phyloP scores from a whole-genome alignment of 2,113 vertebrate species.

The Nerophis lumbriciformis region DNA sequence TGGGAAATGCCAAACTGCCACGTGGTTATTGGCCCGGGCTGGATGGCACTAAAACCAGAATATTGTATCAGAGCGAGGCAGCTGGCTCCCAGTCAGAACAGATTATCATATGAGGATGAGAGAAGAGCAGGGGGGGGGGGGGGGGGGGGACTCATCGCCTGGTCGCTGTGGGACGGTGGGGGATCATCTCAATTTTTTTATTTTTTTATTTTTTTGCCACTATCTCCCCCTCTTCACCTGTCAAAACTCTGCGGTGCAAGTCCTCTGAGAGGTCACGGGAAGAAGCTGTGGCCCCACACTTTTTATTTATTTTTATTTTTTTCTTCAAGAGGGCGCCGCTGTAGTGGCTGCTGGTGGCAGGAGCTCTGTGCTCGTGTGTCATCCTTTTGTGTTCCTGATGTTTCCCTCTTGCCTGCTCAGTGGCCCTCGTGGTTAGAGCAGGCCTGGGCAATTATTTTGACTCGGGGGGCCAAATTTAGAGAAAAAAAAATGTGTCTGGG shows the following conservation, averaged over 20 bases:
- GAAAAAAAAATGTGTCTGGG: no score
- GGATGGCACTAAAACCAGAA: conserved; percentile 75
- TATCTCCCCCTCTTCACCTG: conserved; percentile 63
- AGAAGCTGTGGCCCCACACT: conserved; percentile 58
- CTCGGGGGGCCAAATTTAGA: no score
- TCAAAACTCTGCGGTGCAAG: conserved; percentile 35
- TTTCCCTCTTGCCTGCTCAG: no score
- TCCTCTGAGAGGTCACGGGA: conserved; percentile 61
- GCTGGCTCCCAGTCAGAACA: conserved; percentile 76
- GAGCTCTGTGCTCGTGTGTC: no score
- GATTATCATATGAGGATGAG: conserved; percentile 75
- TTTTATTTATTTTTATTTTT: neutral
- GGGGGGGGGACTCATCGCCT: conserved; percentile 45
- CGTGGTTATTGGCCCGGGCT: conserved; percentile 67
- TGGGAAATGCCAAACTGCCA: conserved; percentile 65
- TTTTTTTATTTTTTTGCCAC: conserved; percentile 36
- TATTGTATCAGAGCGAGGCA: conserved; percentile 76
- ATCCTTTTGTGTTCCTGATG: no score
- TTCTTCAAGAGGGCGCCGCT: no score
- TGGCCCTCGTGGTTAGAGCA: no score
- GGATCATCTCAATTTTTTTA: conserved; percentile 51
- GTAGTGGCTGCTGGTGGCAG: no score
- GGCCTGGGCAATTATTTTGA: no score
- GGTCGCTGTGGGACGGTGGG: conserved; percentile 54
- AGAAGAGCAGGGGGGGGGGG: conserved; percentile 44